Base-by-base conservation (phyloP, 1,140 invertebrate species). In the Diorhabda elongata region DNA sequence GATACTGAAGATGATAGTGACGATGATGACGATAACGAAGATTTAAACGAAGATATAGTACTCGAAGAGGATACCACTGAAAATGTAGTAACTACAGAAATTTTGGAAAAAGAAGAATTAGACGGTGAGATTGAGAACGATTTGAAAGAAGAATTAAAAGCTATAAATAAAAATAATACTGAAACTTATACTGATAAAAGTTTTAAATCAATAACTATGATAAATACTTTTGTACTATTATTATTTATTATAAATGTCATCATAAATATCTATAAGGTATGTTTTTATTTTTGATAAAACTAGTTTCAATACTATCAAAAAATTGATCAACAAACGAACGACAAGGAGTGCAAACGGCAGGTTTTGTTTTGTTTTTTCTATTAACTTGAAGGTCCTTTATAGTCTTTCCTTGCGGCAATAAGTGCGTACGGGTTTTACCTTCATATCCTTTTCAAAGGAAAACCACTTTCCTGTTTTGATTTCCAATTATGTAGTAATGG, bases 41-140 rank as follows among this genome's bases (percentile, higher is more conserved):
- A 71, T 41, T 57, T 56, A 58, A 67, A 69, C 5, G 72, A 73
- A n/a, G 72, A 73, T 65, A 71, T 73, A 42, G 26, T 64, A 26
- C 42, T 70, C 6, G 71, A 72, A 52, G 71, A 70, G 56, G 60
- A 59, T 3, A 58, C 45, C 6, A 47, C 47, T 47, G 58, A 70
- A 45, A 62, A 41, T 67, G 5, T 9, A 26, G 8, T 56, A 5
- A 64, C 69, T 45, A 73, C 60, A 4, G 45, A 71, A 62, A 9
- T 65, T 4, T 6, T 47, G 2, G 70, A 69, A 57, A 69, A 61
- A 52, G 67, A 71, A 3, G 70, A 71, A 58, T 52, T 65, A 3
- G 58, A 57, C 4, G 44, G 58, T 8, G 42, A 64, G 44, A n/a
- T 69, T 52, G n/a, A 58, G 8, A 69, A 69, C 9, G 62, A 69